Conservation (phyloP, 2,888 invertebrate species). For the Zeuzera pyrina region DNA sequence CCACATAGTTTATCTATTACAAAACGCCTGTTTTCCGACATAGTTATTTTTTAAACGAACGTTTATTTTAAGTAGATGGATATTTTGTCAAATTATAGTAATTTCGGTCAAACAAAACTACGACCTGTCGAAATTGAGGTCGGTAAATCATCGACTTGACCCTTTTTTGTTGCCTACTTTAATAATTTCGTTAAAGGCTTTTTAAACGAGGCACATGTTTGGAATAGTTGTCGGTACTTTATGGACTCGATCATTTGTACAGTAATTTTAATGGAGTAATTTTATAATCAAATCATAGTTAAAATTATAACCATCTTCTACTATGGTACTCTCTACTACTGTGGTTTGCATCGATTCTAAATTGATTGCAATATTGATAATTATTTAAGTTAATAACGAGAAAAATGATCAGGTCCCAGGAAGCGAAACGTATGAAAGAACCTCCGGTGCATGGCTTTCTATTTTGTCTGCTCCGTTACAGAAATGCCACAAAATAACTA, state of each 20-base stretch:
- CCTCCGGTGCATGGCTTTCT: too few relatives aligned
- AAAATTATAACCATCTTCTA: slow-evolving; percentile 10
- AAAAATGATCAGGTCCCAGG: too few relatives aligned
- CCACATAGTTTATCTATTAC: slow-evolving; percentile 44
- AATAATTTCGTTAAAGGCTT: slow-evolving; percentile 69
- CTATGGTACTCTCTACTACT: too few relatives aligned
- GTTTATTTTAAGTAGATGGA: slow-evolving; percentile 64
- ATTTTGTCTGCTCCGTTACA: too few relatives aligned
- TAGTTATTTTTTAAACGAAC: slow-evolving; percentile 35
- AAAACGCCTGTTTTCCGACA: slow-evolving; percentile 38
- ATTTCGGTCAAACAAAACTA: slow-evolving; percentile 67
- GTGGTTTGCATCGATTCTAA: too few relatives aligned
- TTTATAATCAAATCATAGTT: slow-evolving; percentile 48
- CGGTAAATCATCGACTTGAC: slow-evolving; percentile 63
- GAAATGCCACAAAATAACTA: too few relatives aligned
- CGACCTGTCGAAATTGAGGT: slow-evolving; percentile 67
- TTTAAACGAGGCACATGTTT: slow-evolving; percentile 64
- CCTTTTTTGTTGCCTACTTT: slow-evolving; percentile 56
- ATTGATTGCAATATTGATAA: too few relatives aligned
- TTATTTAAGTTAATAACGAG: too few relatives aligned
- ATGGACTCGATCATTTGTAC: slow-evolving; percentile 52
- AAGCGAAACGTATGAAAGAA: too few relatives aligned
- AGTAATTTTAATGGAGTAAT: slow-evolving; percentile 53
- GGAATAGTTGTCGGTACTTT: slow-evolving; percentile 61
- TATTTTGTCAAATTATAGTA: slow-evolving; percentile 70